Percentiles rank a stretch among this genome's conserved stretches.
Evolutionary conservation across 2,797 vertebrate species (phyloP).

Genomic region (Hypotaenidia philippensis): DNA sequence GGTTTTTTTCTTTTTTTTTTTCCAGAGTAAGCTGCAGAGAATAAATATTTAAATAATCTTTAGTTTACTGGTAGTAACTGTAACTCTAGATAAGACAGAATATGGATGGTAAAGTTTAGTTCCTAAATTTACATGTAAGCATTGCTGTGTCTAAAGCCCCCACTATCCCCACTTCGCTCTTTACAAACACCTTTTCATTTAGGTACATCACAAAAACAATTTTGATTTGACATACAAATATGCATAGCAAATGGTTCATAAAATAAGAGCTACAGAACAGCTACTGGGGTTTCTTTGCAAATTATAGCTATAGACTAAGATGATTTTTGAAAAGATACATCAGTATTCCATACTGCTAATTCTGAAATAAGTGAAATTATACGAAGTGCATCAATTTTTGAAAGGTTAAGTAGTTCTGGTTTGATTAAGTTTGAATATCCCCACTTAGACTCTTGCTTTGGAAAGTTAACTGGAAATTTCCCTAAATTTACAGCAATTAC

Average conservation of each 20-base stretch:
- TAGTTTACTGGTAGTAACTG: background rate
- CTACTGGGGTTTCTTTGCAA: background rate
- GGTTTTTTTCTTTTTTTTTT: background rate
- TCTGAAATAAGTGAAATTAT: background rate
- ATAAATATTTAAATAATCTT: constrained; percentile 11
- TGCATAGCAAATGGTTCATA: background rate
- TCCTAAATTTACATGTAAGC: background rate
- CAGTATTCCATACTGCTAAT: background rate
- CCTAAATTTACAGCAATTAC: background rate
- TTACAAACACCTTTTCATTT: background rate
- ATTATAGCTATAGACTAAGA: background rate
- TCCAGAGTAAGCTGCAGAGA: background rate
- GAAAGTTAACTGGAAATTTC: background rate
- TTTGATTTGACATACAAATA: background rate
- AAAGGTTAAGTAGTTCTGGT: constrained; percentile 9
- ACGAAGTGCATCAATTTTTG: constrained; percentile 13
- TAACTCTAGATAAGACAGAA: background rate
- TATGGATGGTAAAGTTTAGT: background rate
- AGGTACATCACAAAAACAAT: background rate
- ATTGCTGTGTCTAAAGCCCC: background rate
- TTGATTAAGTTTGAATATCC: constrained; percentile 17
- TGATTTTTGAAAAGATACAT: background rate
- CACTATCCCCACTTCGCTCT: background rate
- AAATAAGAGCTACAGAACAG: background rate
- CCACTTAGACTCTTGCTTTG: background rate